Evolutionary conservation across 2,797 vertebrate species (phyloP).

Genomic region (Streptopelia turtur): DNA sequence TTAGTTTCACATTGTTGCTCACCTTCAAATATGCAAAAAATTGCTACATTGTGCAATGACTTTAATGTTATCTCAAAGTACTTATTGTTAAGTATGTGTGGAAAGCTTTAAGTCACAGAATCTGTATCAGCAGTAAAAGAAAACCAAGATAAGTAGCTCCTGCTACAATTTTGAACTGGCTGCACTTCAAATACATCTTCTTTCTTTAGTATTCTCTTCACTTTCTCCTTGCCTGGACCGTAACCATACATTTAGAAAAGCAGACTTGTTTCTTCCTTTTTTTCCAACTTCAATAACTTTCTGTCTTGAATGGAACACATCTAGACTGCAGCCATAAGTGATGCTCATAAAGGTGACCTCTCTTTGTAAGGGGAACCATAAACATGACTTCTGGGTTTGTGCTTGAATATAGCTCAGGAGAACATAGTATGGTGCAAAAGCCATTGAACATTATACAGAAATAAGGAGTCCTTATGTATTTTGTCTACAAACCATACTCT

Average conservation of each 20-base stretch:
- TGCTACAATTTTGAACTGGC: neutral
- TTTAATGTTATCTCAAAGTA: neutral
- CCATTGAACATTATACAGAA: neutral
- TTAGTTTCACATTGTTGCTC: neutral
- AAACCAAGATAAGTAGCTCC: neutral
- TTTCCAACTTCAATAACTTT: neutral
- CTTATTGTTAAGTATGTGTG: neutral
- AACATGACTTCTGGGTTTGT: neutral
- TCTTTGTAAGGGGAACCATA: neutral
- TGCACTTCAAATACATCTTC: neutral
- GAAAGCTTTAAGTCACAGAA: slow-evolving; percentile 4
- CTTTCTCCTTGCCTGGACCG: neutral
- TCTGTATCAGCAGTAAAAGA: neutral
- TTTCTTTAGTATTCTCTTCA: neutral
- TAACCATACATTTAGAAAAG: neutral
- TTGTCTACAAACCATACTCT: neutral
- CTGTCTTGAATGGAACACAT: neutral
- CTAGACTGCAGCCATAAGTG: neutral
- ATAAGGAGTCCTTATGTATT: slow-evolving; percentile 35
- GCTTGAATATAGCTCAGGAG: neutral
- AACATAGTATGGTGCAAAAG: slow-evolving; percentile 1
- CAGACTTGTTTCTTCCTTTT: neutral
- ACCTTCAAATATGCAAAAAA: neutral
- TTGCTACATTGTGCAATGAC: neutral
- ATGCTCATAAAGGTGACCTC: neutral